These are phyloP conservation scores for Coccyzus lansbergi DNA, from an alignment of 2,797 vertebrate genomes.

Conservation along the genomic window DNA sequence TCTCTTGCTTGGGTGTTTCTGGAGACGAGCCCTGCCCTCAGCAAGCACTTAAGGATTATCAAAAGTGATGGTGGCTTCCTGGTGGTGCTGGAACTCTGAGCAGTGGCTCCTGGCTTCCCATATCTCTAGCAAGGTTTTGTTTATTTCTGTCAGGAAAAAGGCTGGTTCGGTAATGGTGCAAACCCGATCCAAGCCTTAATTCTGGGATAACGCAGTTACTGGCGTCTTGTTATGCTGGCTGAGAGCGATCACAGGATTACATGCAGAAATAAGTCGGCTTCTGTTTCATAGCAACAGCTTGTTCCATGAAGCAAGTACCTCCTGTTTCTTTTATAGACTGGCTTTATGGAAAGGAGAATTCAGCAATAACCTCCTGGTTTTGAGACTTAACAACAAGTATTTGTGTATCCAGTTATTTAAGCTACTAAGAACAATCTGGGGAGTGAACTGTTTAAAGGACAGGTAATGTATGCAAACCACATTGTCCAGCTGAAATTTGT, in stretches of 20 bases:
- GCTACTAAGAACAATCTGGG: not conserved
- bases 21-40: not conserved
- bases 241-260: not conserved
- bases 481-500: conserved; percentile 22
- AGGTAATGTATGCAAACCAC: not conserved
- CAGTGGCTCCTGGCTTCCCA: not conserved
- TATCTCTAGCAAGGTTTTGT: not conserved
- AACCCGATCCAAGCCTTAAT: not conserved
- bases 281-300: not conserved
- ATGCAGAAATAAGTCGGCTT: not conserved
- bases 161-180: fast-evolving
- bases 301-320: not conserved
- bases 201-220: not conserved
- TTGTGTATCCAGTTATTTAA: not conserved
- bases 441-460: not conserved
- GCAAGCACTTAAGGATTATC: not conserved
- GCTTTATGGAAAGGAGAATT: not conserved
- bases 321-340: not conserved
- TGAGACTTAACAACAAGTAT: not conserved
- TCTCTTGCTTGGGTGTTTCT: not conserved
- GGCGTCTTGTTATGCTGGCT: not conserved
- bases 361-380: not conserved
- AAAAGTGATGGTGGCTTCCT: not conserved
- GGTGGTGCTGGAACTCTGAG: not conserved
- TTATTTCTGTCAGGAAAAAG: not conserved